Evolutionary conservation across 2,888 invertebrate species (phyloP).

Genomic region (Plutella xylostella): DNA sequence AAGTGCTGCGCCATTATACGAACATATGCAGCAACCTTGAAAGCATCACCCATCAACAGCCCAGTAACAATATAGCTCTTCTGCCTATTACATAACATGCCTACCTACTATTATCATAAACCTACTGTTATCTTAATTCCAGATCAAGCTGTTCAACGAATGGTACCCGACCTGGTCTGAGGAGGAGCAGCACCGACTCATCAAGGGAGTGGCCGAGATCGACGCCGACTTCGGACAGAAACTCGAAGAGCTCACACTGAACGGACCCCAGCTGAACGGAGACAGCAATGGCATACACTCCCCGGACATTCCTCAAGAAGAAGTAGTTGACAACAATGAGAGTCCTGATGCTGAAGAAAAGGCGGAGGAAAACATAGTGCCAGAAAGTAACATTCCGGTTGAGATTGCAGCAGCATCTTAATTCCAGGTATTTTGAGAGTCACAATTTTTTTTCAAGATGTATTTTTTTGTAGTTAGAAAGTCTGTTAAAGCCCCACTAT

Average conservation of each 20-base stretch:
- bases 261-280: constrained; percentile 44
- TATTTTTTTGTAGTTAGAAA: too few species aligned
- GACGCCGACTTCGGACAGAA: constrained; percentile 80
- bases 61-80: too few species aligned
- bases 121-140: too few species aligned
- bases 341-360: constrained; percentile 20
- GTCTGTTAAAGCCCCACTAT: too few species aligned
- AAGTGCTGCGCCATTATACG: too few species aligned
- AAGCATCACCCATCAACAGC: too few species aligned
- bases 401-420: constrained; percentile 58
- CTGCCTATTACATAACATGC: too few species aligned
- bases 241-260: constrained; percentile 60
- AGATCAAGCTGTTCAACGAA: constrained; percentile 86
- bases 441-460: too few species aligned
- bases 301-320: constrained; percentile 25
- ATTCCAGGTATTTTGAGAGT: constrained; percentile 17
- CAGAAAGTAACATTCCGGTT: constrained; percentile 32
- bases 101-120: too few species aligned
- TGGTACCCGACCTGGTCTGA: constrained; percentile 86
- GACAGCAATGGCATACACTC: constrained; percentile 46
- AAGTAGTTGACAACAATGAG: constrained; percentile 13
- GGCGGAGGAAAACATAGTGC: constrained; percentile 18
- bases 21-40: too few species aligned
- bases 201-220: constrained; percentile 76
- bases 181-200: constrained; percentile 77